Evolutionary conservation across 2,797 vertebrate species (phyloP).

Genomic region (Aldrovandia affinis): DNA sequence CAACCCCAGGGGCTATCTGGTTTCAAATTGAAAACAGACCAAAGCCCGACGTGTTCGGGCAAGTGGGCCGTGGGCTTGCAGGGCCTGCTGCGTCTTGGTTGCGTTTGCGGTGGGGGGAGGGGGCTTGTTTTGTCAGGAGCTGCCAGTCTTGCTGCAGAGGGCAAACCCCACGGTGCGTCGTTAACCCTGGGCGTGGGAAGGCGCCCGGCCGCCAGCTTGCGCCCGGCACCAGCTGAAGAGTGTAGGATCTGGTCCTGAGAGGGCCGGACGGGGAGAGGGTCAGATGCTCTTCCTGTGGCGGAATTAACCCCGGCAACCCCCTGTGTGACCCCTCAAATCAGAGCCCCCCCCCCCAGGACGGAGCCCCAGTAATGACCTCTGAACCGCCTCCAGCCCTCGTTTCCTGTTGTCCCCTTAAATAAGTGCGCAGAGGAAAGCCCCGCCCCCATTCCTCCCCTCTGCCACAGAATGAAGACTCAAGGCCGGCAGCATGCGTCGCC

Average conservation of each 20-base stretch:
- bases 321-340: constrained; percentile 26
- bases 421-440: neutral
- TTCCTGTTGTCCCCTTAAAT: constrained; percentile 25
- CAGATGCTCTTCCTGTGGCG: constrained; percentile 33
- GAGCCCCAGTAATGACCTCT: constrained; percentile 13
- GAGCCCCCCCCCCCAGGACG: neutral
- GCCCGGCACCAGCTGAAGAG: neutral
- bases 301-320: constrained; percentile 12
- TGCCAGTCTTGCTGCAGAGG: neutral
- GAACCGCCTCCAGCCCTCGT: constrained; percentile 10
- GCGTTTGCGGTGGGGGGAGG: neutral
- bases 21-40: constrained; percentile 5
- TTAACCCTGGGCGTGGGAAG: constrained; percentile 27
- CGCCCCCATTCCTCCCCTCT: neutral
- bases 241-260: neutral
- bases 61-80: neutral
- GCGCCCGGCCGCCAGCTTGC: constrained; percentile 13
- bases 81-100: neutral
- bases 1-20: constrained; percentile 1
- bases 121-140: neutral
- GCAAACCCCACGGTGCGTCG: neutral
- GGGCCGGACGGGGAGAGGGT: neutral
- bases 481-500: neutral
- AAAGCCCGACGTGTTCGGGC: neutral
- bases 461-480: neutral